phyloP scores from a whole-genome alignment of 2,797 vertebrate genomes.

The Paramormyrops hopkinsi region DNA sequence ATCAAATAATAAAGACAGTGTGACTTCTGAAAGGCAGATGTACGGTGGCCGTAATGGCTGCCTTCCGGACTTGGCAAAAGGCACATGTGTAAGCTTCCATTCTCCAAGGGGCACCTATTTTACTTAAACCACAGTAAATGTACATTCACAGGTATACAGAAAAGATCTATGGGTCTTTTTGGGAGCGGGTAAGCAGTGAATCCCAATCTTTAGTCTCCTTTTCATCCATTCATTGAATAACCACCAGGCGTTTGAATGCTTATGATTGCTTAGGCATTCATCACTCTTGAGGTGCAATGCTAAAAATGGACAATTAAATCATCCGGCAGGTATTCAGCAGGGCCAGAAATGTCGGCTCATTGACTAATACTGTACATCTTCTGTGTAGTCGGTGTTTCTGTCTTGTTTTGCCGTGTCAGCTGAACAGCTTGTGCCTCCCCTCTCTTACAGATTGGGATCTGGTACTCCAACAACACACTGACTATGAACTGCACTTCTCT shows the following conservation, averaged over 20 bases:
- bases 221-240: not conserved
- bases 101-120: not conserved
- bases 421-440: not conserved
- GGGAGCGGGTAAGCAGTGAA: not conserved
- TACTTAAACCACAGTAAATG: not conserved
- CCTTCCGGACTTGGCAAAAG: not conserved
- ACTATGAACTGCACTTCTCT: conserved; percentile 80
- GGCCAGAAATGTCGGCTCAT: not conserved
- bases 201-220: not conserved
- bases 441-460: conserved; percentile 69
- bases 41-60: not conserved
- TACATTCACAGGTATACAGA: not conserved
- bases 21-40: not conserved
- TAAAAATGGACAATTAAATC: not conserved
- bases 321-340: not conserved
- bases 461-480: conserved; percentile 82
- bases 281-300: not conserved
- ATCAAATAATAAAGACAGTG: not conserved
- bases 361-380: not conserved
- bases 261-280: not conserved
- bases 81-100: not conserved
- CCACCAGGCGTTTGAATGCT: not conserved
- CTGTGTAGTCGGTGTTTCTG: conserved; percentile 18
- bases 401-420: conserved; percentile 11
- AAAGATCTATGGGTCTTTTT: not conserved